phyloP scores from a whole-genome alignment of 2,888 invertebrate species.

The Scrobipalpa costella region DNA sequence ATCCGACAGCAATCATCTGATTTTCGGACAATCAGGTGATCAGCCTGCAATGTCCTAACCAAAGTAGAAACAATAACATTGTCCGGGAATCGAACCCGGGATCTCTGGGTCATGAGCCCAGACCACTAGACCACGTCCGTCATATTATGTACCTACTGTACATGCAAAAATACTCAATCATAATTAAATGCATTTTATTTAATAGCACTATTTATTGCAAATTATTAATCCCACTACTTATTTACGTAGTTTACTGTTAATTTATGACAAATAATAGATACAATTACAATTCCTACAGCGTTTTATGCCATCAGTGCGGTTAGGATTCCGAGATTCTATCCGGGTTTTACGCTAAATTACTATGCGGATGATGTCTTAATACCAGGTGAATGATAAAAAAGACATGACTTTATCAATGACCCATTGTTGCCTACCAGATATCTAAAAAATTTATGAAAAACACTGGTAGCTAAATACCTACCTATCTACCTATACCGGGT shows the following conservation, averaged over 20 bases:
- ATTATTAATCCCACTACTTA: not conserved
- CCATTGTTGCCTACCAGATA: not conserved
- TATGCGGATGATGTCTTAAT: constrained; percentile 2
- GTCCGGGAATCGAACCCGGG: no score
- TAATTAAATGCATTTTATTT: not conserved
- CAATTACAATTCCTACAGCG: not conserved
- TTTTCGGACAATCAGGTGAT: no score
- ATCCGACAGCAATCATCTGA: no score
- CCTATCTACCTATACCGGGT: no score
- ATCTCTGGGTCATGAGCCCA: no score
- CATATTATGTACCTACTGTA: not conserved
- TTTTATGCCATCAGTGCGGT: constrained; percentile 9
- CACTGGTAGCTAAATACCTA: no score
- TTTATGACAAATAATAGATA: not conserved
- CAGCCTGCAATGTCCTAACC: no score
- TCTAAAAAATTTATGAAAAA: no score
- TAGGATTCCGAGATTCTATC: not conserved
- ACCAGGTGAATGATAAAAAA: not conserved
- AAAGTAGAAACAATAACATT: no score
- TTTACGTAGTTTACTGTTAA: constrained; percentile 3
- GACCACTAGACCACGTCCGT: not conserved
- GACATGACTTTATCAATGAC: not conserved
- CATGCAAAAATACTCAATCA: not conserved
- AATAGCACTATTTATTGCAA: not conserved
- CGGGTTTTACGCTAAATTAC: not conserved